Conservation (phyloP, 1,140 invertebrate species). For the Calliopsis andreniformis region DNA sequence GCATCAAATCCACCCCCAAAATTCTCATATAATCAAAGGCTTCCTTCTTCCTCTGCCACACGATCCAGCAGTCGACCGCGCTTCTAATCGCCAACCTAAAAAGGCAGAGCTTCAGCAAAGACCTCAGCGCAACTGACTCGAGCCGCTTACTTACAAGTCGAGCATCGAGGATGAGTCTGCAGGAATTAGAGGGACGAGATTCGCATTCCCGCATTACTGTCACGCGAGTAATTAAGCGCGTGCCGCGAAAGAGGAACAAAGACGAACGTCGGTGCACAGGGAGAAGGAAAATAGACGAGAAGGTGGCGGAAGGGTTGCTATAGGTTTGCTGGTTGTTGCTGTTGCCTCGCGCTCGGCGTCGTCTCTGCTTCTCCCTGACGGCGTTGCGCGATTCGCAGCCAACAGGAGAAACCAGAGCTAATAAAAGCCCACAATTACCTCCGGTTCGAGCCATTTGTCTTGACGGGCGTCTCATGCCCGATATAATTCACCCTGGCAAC, state of each 20-base stretch:
- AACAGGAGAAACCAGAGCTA: conserved; percentile 75
- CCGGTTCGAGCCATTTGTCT: conserved; percentile 81
- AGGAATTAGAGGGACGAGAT: conserved; percentile 61
- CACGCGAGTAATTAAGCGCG: conserved; percentile 79
- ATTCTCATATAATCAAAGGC: too few species aligned
- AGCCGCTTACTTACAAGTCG: neutral
- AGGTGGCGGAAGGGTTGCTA: conserved; percentile 37
- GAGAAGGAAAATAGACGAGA: conserved; percentile 39
- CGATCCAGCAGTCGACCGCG: too few species aligned
- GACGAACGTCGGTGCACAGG: conserved; percentile 5
- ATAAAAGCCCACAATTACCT: conserved; percentile 82
- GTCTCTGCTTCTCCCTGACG: conserved; percentile 22
- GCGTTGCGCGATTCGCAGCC: conserved; percentile 64
- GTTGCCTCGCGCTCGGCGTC: conserved; percentile 44
- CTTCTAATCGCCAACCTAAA: too few species aligned
- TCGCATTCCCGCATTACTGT: conserved; percentile 78
- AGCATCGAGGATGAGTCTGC: conserved; percentile 21
- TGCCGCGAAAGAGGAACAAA: conserved; percentile 26
- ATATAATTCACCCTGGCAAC: conserved; percentile 82
- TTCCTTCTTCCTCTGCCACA: too few species aligned
- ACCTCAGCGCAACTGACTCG: neutral
- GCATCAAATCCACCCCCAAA: too few species aligned
- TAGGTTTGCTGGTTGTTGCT: conserved; percentile 41
- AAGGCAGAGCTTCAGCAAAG: neutral
- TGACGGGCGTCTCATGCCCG: conserved; percentile 80